Conservation (phyloP, 2,797 vertebrate genomes). For the Clarias fuscus region DNA sequence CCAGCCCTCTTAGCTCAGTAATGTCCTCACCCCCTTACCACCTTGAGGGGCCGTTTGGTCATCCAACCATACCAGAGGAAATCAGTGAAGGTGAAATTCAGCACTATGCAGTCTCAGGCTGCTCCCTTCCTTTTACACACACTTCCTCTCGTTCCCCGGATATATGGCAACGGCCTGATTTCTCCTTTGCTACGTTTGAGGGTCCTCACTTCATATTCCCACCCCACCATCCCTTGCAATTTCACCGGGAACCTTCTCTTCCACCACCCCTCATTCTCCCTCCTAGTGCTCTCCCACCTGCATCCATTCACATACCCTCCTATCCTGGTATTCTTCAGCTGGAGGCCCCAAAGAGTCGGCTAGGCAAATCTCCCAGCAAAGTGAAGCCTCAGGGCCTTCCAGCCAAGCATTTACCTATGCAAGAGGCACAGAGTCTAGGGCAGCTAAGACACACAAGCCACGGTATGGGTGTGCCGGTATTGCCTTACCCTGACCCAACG, state of each 20-base stretch:
- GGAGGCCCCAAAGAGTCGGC: constrained; percentile 88
- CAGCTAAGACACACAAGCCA: constrained; percentile 99
- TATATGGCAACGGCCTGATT: constrained; percentile 92
- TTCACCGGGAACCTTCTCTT: constrained; percentile 82
- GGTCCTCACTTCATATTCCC: constrained; percentile 91
- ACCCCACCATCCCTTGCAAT: constrained; percentile 84
- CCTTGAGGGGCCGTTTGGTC: constrained; percentile 89
- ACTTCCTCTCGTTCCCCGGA: constrained; percentile 91
- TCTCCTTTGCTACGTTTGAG: constrained; percentile 90
- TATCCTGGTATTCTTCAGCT: constrained; percentile 92
- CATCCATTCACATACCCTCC: constrained; percentile 82
- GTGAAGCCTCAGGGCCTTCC: constrained; percentile 80
- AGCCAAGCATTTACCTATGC: constrained; percentile 97
- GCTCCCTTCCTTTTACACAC: constrained; percentile 91
- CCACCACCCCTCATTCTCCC: constrained; percentile 84
- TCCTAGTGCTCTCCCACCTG: constrained; percentile 80
- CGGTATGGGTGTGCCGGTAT: constrained; percentile 95
- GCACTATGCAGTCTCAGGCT: constrained; percentile 87
- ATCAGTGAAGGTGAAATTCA: constrained; percentile 83
- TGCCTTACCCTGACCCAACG: constrained; percentile 95
- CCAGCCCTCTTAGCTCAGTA: constrained; percentile 95
- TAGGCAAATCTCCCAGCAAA: constrained; percentile 89
- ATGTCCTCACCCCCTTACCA: constrained; percentile 95
- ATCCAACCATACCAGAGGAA: constrained; percentile 94
- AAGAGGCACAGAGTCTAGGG: constrained; percentile 92